Base-by-base conservation (phyloP, 1,140 invertebrate genomes). In the Colletes gigas region DNA sequence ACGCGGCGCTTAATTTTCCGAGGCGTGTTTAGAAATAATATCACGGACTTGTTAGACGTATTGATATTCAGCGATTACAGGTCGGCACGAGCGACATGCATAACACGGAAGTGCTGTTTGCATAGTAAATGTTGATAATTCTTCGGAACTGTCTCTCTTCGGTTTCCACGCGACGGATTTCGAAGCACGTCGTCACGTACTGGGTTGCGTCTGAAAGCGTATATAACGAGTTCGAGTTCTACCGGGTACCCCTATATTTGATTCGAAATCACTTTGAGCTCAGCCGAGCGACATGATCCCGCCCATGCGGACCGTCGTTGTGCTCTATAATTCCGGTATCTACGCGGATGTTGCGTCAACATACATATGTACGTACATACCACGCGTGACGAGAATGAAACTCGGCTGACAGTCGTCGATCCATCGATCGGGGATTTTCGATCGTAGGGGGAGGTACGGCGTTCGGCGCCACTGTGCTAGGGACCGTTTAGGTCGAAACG, bases 191-290 rank as follows among this genome's bases (percentile, higher is more conserved):
- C 50, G 50, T 12, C 50, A 50, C 60, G 44, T 47, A 39, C 3
- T 5, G n/a, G 30, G 60, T 9, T 12, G 30, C 59, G 44, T 47
- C 12, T 21, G 17, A 21, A 41, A n/a, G 39, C 21, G 30, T 60
- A 54, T 52, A 47, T 52, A 47, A 69, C 66, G 21, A 70, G n/a
- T 50, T 69, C 17, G 30, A 21, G 39, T 9, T 30, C 5, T 30
- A 17, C n/a, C n/a, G 44, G 30, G 14, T 10, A 19, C 44, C 71
- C n/a, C 83, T 62, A 85, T 82, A 83, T 88, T 88, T 70, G 75
- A 88, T 88, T 83, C 63, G 67, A 83, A 88, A 85, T 87, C 86
- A 81, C 76, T 83, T 74, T 59, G 78, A 72, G 65, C 68, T 55
- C 68, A 70, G 84, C 63, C 75, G 62, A 76, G 77, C 75, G 55